phyloP scores from a whole-genome alignment of 2,888 invertebrate genomes.

The Mayetiola destructor region DNA sequence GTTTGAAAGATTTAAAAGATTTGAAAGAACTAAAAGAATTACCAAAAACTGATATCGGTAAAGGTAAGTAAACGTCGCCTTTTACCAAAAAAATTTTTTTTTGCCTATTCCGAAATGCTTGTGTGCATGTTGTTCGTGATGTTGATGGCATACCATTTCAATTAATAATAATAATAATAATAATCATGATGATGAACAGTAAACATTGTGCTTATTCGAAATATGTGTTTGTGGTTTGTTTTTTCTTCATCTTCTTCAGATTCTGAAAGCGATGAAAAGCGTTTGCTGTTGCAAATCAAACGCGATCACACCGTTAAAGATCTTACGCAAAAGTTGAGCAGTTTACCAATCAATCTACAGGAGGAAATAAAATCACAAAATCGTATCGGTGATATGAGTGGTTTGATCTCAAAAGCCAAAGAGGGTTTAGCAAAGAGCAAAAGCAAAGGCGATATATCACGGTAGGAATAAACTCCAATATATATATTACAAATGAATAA shows the following conservation, averaged over 20 bases:
- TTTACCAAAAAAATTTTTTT: too few species aligned
- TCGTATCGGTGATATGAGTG: slow-evolving; percentile 71
- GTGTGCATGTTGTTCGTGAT: too few species aligned
- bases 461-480: slow-evolving; percentile 23
- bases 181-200: too few species aligned
- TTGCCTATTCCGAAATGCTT: too few species aligned
- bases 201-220: too few species aligned
- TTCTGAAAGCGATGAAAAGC: slow-evolving; percentile 43
- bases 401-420: slow-evolving; percentile 85
- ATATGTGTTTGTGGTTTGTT: background rate
- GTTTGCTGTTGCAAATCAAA: slow-evolving; percentile 52
- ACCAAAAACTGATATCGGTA: background rate
- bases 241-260: slow-evolving; percentile 29
- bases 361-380: slow-evolving; percentile 46
- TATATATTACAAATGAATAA: background rate
- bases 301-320: slow-evolving; percentile 80
- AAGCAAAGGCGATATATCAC: slow-evolving; percentile 49
- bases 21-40: slow-evolving; percentile 5
- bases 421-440: slow-evolving; percentile 79
- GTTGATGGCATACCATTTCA: too few species aligned
- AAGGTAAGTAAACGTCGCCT: background rate
- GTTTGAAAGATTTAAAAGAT: background rate
- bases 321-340: slow-evolving; percentile 69
- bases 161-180: too few species aligned
- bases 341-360: slow-evolving; percentile 41